Evolutionary conservation across 53 echinoderm and acorn worm genomes (phyloP).

Genomic region (Holothuria scabra): DNA sequence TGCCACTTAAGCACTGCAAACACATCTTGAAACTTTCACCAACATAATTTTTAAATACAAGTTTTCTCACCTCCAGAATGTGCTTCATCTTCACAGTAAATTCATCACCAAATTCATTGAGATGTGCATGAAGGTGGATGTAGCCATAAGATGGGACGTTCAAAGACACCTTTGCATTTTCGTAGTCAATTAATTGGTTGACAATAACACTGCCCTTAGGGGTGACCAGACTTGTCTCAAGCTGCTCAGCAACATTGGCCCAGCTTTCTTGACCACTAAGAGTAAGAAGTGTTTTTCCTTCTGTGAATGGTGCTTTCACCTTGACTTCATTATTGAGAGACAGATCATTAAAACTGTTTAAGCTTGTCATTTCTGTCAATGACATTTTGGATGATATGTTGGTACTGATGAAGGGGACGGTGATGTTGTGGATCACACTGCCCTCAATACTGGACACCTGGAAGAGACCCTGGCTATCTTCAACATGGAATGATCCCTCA

Average conservation of each 20-base stretch:
- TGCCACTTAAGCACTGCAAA: no score
- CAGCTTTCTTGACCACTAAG: conserved; percentile 15
- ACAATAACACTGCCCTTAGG: conserved; percentile 48
- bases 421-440: conserved; percentile 50
- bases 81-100: conserved; percentile 60
- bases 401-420: conserved; percentile 18
- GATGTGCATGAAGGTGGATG: conserved; percentile 57
- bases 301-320: conserved; percentile 57
- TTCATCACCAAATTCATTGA: conserved; percentile 61
- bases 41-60: no score
- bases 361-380: conserved; percentile 50
- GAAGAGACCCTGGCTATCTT: conserved; percentile 65
- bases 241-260: conserved; percentile 40
- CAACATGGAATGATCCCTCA: conserved; percentile 56
- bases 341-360: conserved; percentile 32
- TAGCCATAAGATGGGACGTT: conserved; percentile 57
- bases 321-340: conserved; percentile 62
- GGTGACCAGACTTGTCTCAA: conserved; percentile 47
- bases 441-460: conserved; percentile 57
- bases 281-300: conserved; percentile 26
- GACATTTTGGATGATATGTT: not conserved
- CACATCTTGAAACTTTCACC: no score
- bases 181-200: conserved; percentile 51
- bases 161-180: conserved; percentile 54
- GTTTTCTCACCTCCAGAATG: conserved; percentile 51